These are phyloP conservation scores for Cantharis nigra DNA, from an alignment of 2,888 invertebrate genomes.

Conservation along the genomic window DNA sequence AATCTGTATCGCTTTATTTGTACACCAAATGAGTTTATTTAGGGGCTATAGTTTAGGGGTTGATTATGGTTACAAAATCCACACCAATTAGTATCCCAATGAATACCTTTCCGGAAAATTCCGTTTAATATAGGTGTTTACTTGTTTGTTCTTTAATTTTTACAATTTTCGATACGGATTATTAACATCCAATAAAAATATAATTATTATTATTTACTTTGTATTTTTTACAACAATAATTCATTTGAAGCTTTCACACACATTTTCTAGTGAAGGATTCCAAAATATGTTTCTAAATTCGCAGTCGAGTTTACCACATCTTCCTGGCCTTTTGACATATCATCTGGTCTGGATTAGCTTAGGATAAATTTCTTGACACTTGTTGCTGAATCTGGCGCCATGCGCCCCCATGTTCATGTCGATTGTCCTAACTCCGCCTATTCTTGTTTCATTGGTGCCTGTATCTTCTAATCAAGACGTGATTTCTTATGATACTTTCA, in stretches of 20 bases:
- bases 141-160: background rate
- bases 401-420: conserved; percentile 45
- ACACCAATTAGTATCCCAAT: background rate
- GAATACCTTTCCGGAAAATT: background rate
- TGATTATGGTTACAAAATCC: conserved; percentile 9
- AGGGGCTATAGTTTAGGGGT: conserved; percentile 22
- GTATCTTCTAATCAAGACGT: conserved; percentile 48
- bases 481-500: conserved; percentile 39
- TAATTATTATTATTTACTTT: background rate
- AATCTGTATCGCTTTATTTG: conserved; percentile 21
- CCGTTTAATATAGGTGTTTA: background rate
- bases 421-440: conserved; percentile 53
- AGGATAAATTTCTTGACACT: conserved; percentile 42
- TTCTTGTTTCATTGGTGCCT: conserved; percentile 45
- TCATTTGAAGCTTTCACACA: background rate
- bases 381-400: conserved; percentile 48
- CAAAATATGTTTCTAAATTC: background rate
- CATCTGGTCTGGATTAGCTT: conserved; percentile 12
- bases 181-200: background rate
- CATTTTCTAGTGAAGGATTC: too few species aligned
- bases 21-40: conserved; percentile 25
- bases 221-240: background rate
- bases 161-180: background rate
- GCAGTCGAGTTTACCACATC: background rate
- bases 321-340: background rate